Evolutionary conservation across 2,888 invertebrate genomes (phyloP), one percentile per base, ranked within the genome.

Genomic region (Chaitophorus viminalis): DNA sequence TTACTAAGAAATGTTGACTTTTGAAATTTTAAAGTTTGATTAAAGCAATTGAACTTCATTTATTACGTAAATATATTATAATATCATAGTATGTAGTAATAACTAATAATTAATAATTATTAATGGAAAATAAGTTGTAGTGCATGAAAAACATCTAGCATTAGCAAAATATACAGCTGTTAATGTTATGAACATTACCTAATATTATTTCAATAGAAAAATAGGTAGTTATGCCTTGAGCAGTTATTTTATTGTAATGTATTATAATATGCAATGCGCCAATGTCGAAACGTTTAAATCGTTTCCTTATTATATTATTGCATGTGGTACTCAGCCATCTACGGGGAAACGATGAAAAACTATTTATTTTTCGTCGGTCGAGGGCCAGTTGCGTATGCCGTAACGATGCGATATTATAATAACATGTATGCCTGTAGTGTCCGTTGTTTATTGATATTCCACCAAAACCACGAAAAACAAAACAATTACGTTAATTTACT

Each of bases 1-100:
- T 65, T 60, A 60, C 33, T 60, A 9, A 36, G 65, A 65, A 39
- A 65, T 79, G 21, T 79, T 39, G 29, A 79, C n/a, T 79, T 79
- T 39, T 0, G 18, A 65, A n/a, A 39, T 29, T 65, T 79, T 4
- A 8, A 6, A 3, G 36, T 65, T 29, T 5, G 1, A 39, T 1
- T 46, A 11, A 46, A 46, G 46, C 46, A 11, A 39, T 1, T 39
- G 3, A 3, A 39, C 11, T 1, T 39, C 11, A 39, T 39, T 39
- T 39, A 9, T 39, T 39, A 11, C 11, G 39, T 39, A 11, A 1
- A 39, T 3, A 39, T 9, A 39, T 8, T 14, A 3, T 46, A 46
- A 14, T 46, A 46, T 0, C 14, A 14, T 46, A 46, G 14, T 46
- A 14, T 46, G 46, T 46, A 14, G 14, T 1, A 46, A 46, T 46